Evolutionary conservation across 2,113 vertebrate species (phyloP), one percentile per base, ranked within the genome.

Genomic region (Plecotus auritus): DNA sequence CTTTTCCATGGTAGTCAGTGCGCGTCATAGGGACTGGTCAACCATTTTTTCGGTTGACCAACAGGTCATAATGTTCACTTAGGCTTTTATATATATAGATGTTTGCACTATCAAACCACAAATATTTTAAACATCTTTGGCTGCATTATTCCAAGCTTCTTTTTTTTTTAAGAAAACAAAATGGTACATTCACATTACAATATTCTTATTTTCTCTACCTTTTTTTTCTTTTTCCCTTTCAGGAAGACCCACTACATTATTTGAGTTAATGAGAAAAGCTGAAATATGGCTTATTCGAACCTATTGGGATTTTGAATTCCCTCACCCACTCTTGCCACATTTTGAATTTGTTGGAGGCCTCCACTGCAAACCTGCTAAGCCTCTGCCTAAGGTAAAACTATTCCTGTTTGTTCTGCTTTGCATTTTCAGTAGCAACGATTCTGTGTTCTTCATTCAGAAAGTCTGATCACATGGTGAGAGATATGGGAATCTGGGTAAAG

Each of bases 271-370:
- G 98, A 97, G 98, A 0, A 99, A 97, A 96, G 99, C 99, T 85
- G 99, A 99, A 70, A 98, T 99, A 40, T 99, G 99, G 99, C 94
- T 99, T 90, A 98, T 99, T 18, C 95, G 98, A 94, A 99, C 98
- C 11, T 99, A 99, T 76, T 99, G 99, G 99, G 99, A 99, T 95
- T 98, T 99, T 77, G 98, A 99, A 76, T 99, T 98, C 95, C 99
- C 99, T 66, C 98, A 97, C 2, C 99, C 99, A 83, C 93, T 98
- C 42, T 98, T 99, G 61, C 99, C 99, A 86, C 40, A 78, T 47
- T 77, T 86, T 86, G 7, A 92, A 16, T 87, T 74, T 47, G 47
- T 85, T 30, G 37, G 70, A 74, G 85, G 70, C 6, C 54, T 74
- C 13, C 23, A 49, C 26, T 37, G 49, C 49, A 93, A 88, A n/a